Conservation (phyloP, 2,888 invertebrate species). For the Papilio protenor region DNA sequence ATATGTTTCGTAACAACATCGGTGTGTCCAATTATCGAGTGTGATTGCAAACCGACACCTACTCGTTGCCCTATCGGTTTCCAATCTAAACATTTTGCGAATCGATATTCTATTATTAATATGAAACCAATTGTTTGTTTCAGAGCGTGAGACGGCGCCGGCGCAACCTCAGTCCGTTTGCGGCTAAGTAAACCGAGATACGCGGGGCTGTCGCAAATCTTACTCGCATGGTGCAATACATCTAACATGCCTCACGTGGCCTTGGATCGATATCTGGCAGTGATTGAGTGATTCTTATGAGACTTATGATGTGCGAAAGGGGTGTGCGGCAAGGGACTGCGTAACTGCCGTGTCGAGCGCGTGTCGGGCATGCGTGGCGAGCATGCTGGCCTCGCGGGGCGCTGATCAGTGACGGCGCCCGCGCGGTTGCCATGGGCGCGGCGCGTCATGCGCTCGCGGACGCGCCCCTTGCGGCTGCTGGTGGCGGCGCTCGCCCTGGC, state of each 20-base stretch:
- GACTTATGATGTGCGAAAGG: slow-evolving; percentile 44
- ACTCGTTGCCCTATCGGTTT: slow-evolving; percentile 28
- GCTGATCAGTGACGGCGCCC: slow-evolving; percentile 81
- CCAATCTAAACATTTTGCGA: slow-evolving; percentile 32
- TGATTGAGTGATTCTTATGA: slow-evolving; percentile 29
- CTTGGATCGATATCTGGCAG: slow-evolving; percentile 3
- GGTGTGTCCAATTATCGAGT: slow-evolving; percentile 34
- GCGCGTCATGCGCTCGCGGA: slow-evolving; percentile 81
- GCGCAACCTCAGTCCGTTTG: slow-evolving; percentile 64
- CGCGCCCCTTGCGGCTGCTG: slow-evolving; percentile 82
- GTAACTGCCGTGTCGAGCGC: slow-evolving; percentile 45
- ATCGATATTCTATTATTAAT: slow-evolving; percentile 55
- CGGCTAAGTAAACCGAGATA: slow-evolving; percentile 63
- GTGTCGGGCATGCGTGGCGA: slow-evolving; percentile 58
- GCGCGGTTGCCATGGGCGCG: slow-evolving; percentile 82
- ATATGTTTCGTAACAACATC: slow-evolving; percentile 28
- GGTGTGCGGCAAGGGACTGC: slow-evolving; percentile 31
- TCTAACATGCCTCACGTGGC: slow-evolving; percentile 51
- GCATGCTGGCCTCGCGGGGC: slow-evolving; percentile 59
- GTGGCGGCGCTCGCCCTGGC: slow-evolving; percentile 82
- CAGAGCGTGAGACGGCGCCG: slow-evolving; percentile 72
- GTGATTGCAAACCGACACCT: slow-evolving; percentile 21
- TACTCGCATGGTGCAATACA: slow-evolving; percentile 59
- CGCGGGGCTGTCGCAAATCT: slow-evolving; percentile 49
- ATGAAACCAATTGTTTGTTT: slow-evolving; percentile 69